A percentile compares a stretch with the other conserved stretches of the same genome.
Evolutionary conservation across 2,797 vertebrate genomes (phyloP).

Genomic region (Geotria australis): DNA sequence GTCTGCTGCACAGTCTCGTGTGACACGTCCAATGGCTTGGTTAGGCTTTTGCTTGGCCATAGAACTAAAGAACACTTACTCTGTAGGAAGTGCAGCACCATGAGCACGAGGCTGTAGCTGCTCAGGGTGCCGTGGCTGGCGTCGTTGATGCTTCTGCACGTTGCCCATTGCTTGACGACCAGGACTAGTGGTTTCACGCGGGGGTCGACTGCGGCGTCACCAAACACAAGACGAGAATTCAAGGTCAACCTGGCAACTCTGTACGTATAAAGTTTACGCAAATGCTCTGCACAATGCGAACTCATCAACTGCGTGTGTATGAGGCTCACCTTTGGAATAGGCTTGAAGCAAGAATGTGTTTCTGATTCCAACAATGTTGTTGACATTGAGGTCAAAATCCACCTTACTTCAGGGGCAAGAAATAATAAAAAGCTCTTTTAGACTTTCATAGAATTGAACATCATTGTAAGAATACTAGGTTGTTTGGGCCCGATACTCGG

Average conservation of each 20-base stretch:
- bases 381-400: conserved; percentile 93
- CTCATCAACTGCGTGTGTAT: background rate
- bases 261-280: conserved; percentile 1
- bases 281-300: background rate
- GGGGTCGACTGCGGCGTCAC: conserved; percentile 39
- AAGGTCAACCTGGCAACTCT: background rate
- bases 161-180: conserved; percentile 76
- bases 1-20: no score
- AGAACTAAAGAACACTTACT: conserved; percentile 26
- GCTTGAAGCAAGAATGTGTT: conserved; percentile 84
- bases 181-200: conserved; percentile 61
- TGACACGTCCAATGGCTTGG: no score
- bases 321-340: conserved; percentile 58
- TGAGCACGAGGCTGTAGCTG: conserved; percentile 78
- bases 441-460: no score
- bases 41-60: no score
- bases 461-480: no score
- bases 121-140: conserved; percentile 82
- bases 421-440: background rate
- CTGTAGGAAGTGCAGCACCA: conserved; percentile 94
- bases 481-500: no score
- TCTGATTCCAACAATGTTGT: conserved; percentile 82
- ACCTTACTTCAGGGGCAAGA: conserved; percentile 20
- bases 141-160: conserved; percentile 49
- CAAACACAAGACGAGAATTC: conserved; percentile 3